A percentile compares a stretch with the other conserved stretches of the same genome.
Evolutionary conservation across 2,888 invertebrate genomes (phyloP).

Genomic region (Thysanoteuthis rhombus): DNA sequence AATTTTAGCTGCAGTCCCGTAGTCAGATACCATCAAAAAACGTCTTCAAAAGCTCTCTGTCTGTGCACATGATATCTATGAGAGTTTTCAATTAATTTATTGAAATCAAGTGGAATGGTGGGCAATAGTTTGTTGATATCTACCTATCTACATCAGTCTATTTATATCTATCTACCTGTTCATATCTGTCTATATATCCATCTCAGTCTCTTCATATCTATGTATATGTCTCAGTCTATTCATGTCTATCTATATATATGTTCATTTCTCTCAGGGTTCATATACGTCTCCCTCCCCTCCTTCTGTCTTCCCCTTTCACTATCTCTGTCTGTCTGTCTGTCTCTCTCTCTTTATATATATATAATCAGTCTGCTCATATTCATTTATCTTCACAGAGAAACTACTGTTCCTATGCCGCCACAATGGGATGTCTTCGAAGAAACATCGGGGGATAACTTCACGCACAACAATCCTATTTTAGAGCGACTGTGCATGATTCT

Average conservation of each 20-base stretch:
- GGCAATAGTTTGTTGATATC: too few relatives aligned
- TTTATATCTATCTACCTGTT: not conserved
- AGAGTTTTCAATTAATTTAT: too few relatives aligned
- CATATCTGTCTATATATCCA: not conserved
- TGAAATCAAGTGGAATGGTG: too few relatives aligned
- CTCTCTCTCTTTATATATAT: too few relatives aligned
- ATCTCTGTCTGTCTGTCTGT: too few relatives aligned
- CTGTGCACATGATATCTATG: too few relatives aligned
- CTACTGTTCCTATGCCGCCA: not conserved
- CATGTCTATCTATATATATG: not conserved
- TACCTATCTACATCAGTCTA: too few relatives aligned
- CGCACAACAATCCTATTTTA: not conserved
- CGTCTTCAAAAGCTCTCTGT: too few relatives aligned
- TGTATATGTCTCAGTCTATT: not conserved
- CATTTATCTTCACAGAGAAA: not conserved
- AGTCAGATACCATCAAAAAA: too few relatives aligned
- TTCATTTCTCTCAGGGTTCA: not conserved
- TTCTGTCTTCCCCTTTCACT: not conserved
- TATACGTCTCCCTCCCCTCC: not conserved
- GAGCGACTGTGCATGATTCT: not conserved
- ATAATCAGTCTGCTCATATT: too few relatives aligned
- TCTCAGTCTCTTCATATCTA: not conserved
- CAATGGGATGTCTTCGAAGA: conserved; percentile 51
- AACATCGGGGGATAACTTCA: conserved; percentile 41
- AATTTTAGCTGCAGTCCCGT: too few relatives aligned